Evolutionary conservation across 2,888 invertebrate genomes (phyloP).

Genomic region (Elgonia sp.): DNA sequence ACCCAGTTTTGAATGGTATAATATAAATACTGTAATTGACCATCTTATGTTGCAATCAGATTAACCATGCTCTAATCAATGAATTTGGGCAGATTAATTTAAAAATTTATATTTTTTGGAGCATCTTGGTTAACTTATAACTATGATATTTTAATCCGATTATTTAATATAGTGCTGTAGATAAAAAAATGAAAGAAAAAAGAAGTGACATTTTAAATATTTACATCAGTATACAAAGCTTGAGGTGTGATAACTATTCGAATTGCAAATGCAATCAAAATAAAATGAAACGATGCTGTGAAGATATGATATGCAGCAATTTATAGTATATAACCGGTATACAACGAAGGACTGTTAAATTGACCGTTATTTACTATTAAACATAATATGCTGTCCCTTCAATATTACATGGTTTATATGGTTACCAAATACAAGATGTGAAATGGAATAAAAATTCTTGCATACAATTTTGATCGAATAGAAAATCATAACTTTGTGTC

Average conservation of each 20-base stretch:
- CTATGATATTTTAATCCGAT: not conserved
- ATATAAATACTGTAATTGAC: too few relatives aligned
- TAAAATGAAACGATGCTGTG: slow-evolving; percentile 69
- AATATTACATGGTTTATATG: slow-evolving; percentile 68
- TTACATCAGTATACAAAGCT: slow-evolving; percentile 75
- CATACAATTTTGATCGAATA: not conserved
- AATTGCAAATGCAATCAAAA: slow-evolving; percentile 86
- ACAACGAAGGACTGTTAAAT: slow-evolving; percentile 77
- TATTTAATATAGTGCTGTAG: slow-evolving; percentile 33
- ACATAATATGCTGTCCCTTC: slow-evolving; percentile 46
- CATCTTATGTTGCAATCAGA: too few relatives aligned
- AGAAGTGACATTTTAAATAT: not conserved
- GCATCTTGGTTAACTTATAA: too few relatives aligned
- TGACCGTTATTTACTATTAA: slow-evolving; percentile 1
- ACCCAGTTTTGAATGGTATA: slow-evolving; percentile 25
- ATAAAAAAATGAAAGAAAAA: slow-evolving; percentile 31
- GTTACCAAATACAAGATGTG: not conserved
- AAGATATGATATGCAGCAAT: slow-evolving; percentile 69
- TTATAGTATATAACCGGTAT: slow-evolving; percentile 70
- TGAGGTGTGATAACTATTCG: slow-evolving; percentile 79
- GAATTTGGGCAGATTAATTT: too few relatives aligned
- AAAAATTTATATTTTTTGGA: too few relatives aligned
- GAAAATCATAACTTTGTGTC: not conserved
- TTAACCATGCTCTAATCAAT: too few relatives aligned
- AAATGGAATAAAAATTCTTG: slow-evolving; percentile 4